Evolutionary conservation across 2,797 vertebrate species (phyloP), one percentile per base, ranked within the genome.

Genomic region (Peromyscus aztecus): DNA sequence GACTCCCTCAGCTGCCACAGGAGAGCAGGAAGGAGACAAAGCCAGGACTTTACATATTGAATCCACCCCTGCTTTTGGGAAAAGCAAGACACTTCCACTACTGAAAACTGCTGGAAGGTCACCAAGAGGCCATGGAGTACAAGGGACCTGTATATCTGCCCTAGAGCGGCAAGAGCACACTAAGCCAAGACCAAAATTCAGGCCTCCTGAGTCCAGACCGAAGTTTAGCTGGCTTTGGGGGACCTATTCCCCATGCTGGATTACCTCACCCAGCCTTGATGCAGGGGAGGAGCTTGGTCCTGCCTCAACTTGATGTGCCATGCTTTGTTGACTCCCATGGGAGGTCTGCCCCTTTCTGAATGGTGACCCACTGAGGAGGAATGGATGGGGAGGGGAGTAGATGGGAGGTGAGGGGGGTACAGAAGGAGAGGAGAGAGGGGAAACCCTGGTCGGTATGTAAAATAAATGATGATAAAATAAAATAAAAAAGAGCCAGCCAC

Each of bases 21-120:
- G 6, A 34, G 21, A 9, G 2, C 19, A 12, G 27, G 46, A 86
- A 63, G 9, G 23, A 14, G 43, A 29, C 14, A 73, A 43, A 14
- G 59, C 3, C 43, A 29, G 7, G 43, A 3, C 52, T 80, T 43
- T 84, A 76, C 63, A 52, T 59, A 71, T 69, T 23, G 7, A 94
- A 37, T 78, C 67, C 43, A 4, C 85, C 86, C n/a, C 63, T 52
- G 40, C 13, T 69, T 73, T 49, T 59, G 65, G 57, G 63, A 37
- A 61, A 73, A 92, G 52, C 59, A 37, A 92, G 67, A 80, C 2
- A 17, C 29, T 23, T n/a, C 13, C 27, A 6, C 10, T 94, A 37
- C 81, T 94, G 14, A 86, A 94, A 92, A 65, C 49, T 57, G 1
- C 4, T 75, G n/a, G n/a, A 83, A 88, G 88, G 75, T 94, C 57